Conservation (phyloP, 2,797 vertebrate species). For the Valencia hispanica region DNA sequence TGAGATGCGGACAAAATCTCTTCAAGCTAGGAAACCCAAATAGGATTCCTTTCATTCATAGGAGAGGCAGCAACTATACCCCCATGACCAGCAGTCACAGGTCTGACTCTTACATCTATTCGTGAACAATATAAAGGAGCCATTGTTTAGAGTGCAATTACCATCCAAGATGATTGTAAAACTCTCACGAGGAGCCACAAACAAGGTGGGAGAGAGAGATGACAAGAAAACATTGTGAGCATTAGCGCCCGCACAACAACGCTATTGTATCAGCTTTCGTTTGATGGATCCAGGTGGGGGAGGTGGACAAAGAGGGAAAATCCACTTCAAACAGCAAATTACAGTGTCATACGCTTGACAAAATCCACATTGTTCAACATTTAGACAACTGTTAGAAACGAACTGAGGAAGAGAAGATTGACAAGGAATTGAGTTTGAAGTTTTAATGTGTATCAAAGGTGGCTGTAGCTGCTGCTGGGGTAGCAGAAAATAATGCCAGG, state of each 20-base stretch:
- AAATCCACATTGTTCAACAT: slow-evolving; percentile 29
- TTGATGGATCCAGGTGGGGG: slow-evolving; percentile 43
- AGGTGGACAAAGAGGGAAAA: slow-evolving; percentile 24
- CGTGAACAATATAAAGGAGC: slow-evolving; percentile 44
- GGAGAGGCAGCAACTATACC: slow-evolving; percentile 25
- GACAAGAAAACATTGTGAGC: slow-evolving; percentile 48
- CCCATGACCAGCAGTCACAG: slow-evolving; percentile 30
- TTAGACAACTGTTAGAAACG: slow-evolving; percentile 33
- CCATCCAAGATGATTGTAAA: slow-evolving; percentile 44
- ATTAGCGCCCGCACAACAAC: slow-evolving; percentile 53
- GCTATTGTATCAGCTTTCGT: slow-evolving; percentile 56
- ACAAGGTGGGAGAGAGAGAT: slow-evolving; percentile 8
- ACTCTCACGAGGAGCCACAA: slow-evolving; percentile 13
- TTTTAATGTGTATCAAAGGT: slow-evolving; percentile 20
- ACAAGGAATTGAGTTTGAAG: slow-evolving; percentile 9
- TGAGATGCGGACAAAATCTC: slow-evolving; percentile 38
- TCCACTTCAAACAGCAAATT: slow-evolving; percentile 36
- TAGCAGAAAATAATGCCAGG: slow-evolving; percentile 21
- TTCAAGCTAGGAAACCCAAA: slow-evolving; percentile 6
- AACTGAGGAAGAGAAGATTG: not conserved
- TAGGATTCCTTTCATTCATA: slow-evolving; percentile 36
- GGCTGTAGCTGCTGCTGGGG: slow-evolving; percentile 8
- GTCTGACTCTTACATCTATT: slow-evolving; percentile 24
- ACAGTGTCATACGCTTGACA: slow-evolving; percentile 17
- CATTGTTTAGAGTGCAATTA: slow-evolving; percentile 52